Evolutionary conservation across 1,140 invertebrate species (phyloP), one percentile per base, ranked within the genome.

Genomic region (Drosophila melanica): DNA sequence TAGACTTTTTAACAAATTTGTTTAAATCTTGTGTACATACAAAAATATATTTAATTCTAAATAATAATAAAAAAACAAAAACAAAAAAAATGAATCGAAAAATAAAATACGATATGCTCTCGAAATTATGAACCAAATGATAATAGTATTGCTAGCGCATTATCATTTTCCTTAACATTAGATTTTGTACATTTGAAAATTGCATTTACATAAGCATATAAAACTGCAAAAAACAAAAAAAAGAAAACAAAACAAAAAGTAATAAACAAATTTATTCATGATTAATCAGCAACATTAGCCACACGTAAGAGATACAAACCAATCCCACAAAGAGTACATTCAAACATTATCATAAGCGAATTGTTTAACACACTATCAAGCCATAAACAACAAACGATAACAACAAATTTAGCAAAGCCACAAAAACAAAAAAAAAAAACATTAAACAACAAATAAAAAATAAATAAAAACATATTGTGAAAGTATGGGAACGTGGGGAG

Each of bases 401-500:
- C 65, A 77, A 81, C 62, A 79, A 86, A 85, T 85, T 80, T 85
- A 85, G 81, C 67, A 85, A 84, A 80, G 77, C 77, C 81, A 84
- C 81, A 85, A 82, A 39, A 75, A 47, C 63, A 9, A 50, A 50
- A 30, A 50, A 50, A 30, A 69, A 62, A 37, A 81, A 70, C 18
- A 73, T 39, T 14, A 60, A 59, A 60, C 9, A 18, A 23, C 20
- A 23, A 33, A 33, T 9, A 41, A 65, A 60, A 51, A 3, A 47
- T 6, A 7, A 7, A 41, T 6, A 41, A n/a, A 41, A n/a, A 41
- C 12, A 41, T 48, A 48, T 30, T 35, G 62, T 23, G 37, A 68
- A 47, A 57, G 55, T 64, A 53, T 67, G 70, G 75, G 62, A 70
- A 75, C 48, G 45, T 27, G 37, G 59, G 62, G 64, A 68, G 65